A percentile compares a stretch with the other conserved stretches of the same genome.
Evolutionary conservation across 2,797 vertebrate species (phyloP).

Genomic region (Mormyrops boulengeri): DNA sequence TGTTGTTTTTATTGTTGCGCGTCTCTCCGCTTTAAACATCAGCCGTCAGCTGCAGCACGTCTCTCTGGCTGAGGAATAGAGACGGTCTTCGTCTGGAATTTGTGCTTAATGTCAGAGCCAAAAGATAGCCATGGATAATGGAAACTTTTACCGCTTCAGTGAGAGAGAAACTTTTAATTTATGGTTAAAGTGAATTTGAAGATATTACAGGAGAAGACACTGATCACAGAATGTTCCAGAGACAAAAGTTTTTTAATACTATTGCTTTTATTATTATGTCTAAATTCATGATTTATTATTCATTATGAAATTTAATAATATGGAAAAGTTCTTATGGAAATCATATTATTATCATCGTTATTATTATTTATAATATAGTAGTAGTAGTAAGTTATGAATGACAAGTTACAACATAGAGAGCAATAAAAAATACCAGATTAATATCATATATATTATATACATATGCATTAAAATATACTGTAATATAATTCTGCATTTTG

Average conservation of each 20-base stretch:
- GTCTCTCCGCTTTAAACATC: background rate
- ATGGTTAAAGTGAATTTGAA: background rate
- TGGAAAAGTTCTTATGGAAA: background rate
- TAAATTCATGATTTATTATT: slow-evolving; percentile 29
- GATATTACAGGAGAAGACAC: background rate
- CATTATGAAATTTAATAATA: slow-evolving; percentile 24
- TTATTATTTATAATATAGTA: background rate
- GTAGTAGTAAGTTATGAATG: background rate
- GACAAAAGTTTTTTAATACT: background rate
- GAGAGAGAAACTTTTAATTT: background rate
- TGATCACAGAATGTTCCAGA: background rate
- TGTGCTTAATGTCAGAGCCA: background rate
- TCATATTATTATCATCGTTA: background rate
- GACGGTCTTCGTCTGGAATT: background rate
- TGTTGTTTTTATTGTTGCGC: background rate
- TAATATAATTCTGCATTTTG: background rate
- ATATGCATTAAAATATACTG: background rate
- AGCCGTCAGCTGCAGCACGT: background rate
- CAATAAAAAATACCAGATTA: slow-evolving; percentile 2
- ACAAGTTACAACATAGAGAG: background rate
- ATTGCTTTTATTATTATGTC: slow-evolving; percentile 16
- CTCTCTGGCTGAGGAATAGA: background rate
- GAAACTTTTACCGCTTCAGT: background rate
- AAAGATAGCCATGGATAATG: background rate
- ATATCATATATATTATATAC: background rate